phyloP scores from a whole-genome alignment of 1,140 invertebrate genomes.

The Solenopsis fugax region DNA sequence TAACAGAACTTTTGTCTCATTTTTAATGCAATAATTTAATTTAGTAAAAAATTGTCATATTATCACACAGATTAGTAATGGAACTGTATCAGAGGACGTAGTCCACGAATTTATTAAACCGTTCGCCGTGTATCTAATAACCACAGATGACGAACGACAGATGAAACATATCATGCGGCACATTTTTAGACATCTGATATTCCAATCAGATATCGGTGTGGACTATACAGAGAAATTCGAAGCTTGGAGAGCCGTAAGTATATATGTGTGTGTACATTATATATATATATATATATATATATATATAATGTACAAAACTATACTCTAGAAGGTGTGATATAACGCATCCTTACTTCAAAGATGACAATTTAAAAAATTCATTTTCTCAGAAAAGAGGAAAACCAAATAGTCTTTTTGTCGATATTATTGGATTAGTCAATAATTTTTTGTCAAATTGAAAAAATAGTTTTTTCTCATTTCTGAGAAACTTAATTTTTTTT shows the following conservation, averaged over 20 bases:
- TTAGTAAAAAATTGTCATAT: constrained; percentile 29
- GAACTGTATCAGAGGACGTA: constrained; percentile 87
- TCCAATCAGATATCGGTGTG: constrained; percentile 91
- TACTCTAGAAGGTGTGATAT: too few species aligned
- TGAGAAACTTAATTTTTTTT: too few species aligned
- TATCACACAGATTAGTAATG: constrained; percentile 87
- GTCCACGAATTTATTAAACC: constrained; percentile 89
- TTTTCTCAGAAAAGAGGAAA: too few species aligned
- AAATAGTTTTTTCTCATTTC: too few species aligned
- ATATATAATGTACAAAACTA: not conserved
- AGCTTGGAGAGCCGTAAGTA: constrained; percentile 89
- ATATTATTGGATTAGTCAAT: too few species aligned
- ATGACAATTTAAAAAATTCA: too few species aligned
- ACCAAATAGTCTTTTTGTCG: too few species aligned
- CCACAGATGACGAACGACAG: constrained; percentile 87
- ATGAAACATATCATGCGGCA: constrained; percentile 88
- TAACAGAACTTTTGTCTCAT: not conserved
- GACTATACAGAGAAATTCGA: constrained; percentile 90
- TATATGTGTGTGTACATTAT: too few species aligned
- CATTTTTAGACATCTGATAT: constrained; percentile 91
- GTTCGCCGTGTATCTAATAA: constrained; percentile 88
- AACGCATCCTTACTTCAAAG: too few species aligned
- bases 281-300: too few species aligned
- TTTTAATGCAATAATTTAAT: not conserved
- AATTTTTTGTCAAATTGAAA: too few species aligned